phyloP scores from a whole-genome alignment of 2,797 vertebrate species.

The Australoheros facetus region DNA sequence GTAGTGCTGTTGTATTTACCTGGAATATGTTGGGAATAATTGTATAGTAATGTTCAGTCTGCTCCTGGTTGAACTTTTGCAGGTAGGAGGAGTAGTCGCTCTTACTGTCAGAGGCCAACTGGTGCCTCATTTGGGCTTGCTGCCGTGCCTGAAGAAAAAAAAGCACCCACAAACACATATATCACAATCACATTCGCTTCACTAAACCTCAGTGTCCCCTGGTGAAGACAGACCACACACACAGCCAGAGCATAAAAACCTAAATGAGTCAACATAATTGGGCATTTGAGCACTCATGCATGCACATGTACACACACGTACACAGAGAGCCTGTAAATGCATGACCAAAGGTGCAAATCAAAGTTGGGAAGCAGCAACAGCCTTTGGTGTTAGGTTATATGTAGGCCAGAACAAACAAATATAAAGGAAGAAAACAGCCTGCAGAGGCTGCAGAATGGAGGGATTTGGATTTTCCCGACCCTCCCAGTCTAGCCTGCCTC shows the following conservation, averaged over 20 bases:
- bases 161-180: slow-evolving; percentile 18
- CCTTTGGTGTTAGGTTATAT: slow-evolving; percentile 19
- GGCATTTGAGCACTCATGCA: slow-evolving; percentile 39
- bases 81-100: slow-evolving; percentile 89
- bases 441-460: slow-evolving; percentile 12
- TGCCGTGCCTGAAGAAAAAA: slow-evolving; percentile 78
- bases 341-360: slow-evolving; percentile 48
- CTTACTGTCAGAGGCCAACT: slow-evolving; percentile 96
- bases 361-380: slow-evolving; percentile 18
- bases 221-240: slow-evolving; percentile 36
- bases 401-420: slow-evolving; percentile 48
- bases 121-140: slow-evolving; percentile 93
- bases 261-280: slow-evolving; percentile 39
- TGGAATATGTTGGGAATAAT: slow-evolving; percentile 94
- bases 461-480: slow-evolving; percentile 49
- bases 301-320: slow-evolving; percentile 38
- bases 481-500: slow-evolving; percentile 35
- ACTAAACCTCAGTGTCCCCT: slow-evolving; percentile 6
- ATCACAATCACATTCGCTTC: slow-evolving; percentile 29
- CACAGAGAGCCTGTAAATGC: slow-evolving; percentile 36
- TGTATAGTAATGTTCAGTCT: slow-evolving; percentile 94
- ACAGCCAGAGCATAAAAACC: slow-evolving; percentile 9
- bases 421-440: slow-evolving; percentile 33
- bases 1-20: slow-evolving; percentile 48
- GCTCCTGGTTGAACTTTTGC: slow-evolving; percentile 96